Evolutionary conservation across 2,113 vertebrate genomes (phyloP).

Genomic region (Entosphenus tridentatus): DNA sequence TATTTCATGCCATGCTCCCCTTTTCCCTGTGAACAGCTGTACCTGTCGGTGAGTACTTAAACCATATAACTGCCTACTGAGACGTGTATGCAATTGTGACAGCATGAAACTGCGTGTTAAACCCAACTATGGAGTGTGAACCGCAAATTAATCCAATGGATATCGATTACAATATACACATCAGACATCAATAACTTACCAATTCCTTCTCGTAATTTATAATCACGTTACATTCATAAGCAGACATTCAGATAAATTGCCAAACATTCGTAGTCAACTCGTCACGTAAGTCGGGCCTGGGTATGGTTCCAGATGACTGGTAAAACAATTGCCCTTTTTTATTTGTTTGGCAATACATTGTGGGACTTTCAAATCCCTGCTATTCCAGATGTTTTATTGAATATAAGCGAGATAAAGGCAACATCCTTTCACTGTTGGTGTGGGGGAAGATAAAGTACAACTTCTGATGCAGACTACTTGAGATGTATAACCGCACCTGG

Average conservation of each 20-base stretch:
- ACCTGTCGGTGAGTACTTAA: slow-evolving; percentile 8
- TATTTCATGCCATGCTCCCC: neutral
- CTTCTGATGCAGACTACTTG: neutral
- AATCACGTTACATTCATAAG: no score
- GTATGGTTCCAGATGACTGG: no score
- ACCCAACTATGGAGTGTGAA: slow-evolving; percentile 7
- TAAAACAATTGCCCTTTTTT: no score
- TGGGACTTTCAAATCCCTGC: neutral
- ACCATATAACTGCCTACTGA: neutral
- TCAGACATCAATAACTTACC: no score
- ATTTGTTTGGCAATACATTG: no score
- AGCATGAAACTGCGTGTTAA: neutral
- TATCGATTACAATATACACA: no score
- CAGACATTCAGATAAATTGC: no score
- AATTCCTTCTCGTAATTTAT: no score
- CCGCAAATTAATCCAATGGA: no score
- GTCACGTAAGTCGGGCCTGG: no score
- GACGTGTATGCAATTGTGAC: neutral
- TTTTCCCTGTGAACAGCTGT: neutral
- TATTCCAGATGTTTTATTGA: neutral
- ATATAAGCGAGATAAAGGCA: slow-evolving; percentile 4
- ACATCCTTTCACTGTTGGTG: neutral
- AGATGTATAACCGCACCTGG: slow-evolving; percentile 1
- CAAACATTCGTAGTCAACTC: no score
- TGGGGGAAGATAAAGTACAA: slow-evolving; percentile 8